These are phyloP conservation scores for Ruditapes philippinarum DNA, from an alignment of 1,140 invertebrate species.

Conservation along the genomic window DNA sequence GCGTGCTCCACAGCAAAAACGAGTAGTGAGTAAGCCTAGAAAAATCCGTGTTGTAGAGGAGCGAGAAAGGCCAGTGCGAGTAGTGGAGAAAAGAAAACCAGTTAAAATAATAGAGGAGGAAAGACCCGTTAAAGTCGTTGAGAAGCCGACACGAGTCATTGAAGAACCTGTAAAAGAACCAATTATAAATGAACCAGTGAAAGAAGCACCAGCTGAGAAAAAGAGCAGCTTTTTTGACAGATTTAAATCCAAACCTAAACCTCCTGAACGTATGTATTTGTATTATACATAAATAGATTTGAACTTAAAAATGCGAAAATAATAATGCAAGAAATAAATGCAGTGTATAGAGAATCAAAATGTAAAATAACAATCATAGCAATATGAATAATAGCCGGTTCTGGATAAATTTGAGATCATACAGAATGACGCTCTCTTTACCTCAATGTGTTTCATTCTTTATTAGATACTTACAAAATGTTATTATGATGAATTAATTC, in stretches of 20 bases:
- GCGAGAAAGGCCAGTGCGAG: neutral
- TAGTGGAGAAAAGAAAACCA: neutral
- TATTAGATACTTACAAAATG: no score
- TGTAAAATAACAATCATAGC: no score
- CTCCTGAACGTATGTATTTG: constrained; percentile 6
- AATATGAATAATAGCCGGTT: no score
- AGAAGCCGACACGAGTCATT: no score
- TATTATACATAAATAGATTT: no score
- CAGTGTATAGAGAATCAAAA: no score
- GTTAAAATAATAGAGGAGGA: neutral
- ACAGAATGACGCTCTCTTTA: no score
- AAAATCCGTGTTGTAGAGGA: neutral
- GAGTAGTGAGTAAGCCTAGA: neutral
- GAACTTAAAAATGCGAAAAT: no score
- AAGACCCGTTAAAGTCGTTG: neutral
- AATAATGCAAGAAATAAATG: no score
- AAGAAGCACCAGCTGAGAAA: neutral
- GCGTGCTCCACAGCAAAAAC: neutral
- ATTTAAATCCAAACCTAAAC: neutral
- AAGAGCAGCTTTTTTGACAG: constrained; percentile 36
- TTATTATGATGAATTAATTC: no score
- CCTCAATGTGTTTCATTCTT: no score
- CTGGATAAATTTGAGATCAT: no score
- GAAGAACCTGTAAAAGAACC: neutral
- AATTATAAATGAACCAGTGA: neutral